Percentiles rank a stretch among this genome's conserved stretches.
Conservation (phyloP, 1,140 invertebrate genomes). For the Arctopsyche grandis region DNA sequence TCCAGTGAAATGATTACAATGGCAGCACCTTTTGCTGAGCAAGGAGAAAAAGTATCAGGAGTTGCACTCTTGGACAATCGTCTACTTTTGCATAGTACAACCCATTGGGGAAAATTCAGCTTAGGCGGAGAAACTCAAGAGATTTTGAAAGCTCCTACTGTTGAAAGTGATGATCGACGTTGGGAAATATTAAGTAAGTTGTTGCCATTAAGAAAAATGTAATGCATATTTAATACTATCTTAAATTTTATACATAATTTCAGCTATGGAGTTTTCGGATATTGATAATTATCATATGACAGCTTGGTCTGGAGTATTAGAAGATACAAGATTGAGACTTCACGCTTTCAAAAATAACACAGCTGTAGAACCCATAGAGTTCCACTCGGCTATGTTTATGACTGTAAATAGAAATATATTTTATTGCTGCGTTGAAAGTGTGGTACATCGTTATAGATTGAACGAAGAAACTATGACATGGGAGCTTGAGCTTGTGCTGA, state of each 20-base stretch:
- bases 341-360: slow-evolving; percentile 69
- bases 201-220: background rate
- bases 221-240: slow-evolving; percentile 7
- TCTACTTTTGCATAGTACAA: slow-evolving; percentile 73
- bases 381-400: slow-evolving; percentile 72
- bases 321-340: slow-evolving; percentile 76
- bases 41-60: slow-evolving; percentile 73
- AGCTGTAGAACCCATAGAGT: slow-evolving; percentile 74
- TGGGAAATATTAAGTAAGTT: slow-evolving; percentile 79
- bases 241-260: background rate
- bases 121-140: slow-evolving; percentile 78
- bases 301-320: slow-evolving; percentile 83
- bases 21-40: slow-evolving; percentile 81
- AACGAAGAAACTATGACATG: slow-evolving; percentile 68
- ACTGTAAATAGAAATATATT: slow-evolving; percentile 60
- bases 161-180: slow-evolving; percentile 62
- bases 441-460: slow-evolving; percentile 67
- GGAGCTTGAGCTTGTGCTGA: slow-evolving; percentile 70
- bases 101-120: slow-evolving; percentile 78
- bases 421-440: slow-evolving; percentile 66
- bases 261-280: slow-evolving; percentile 78
- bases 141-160: slow-evolving; percentile 69
- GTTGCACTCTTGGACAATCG: slow-evolving; percentile 81
- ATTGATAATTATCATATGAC: slow-evolving; percentile 77
- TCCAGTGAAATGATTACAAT: slow-evolving; percentile 89